Evolutionary conservation across 2,888 invertebrate genomes (phyloP), one percentile per base, ranked within the genome.

Genomic region (Tanypteryx hageni): DNA sequence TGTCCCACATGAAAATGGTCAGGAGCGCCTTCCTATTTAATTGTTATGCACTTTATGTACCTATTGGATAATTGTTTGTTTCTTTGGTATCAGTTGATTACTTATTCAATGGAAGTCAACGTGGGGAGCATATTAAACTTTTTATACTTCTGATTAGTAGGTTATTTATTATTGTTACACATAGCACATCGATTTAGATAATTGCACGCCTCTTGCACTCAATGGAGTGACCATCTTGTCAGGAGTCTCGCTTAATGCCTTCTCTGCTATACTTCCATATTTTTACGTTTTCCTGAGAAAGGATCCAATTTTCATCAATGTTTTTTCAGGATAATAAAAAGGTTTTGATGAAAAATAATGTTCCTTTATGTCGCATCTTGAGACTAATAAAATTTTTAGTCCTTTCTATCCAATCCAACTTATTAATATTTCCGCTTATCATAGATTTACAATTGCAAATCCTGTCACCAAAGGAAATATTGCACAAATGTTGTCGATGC

Each of bases 231-330:
- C 68, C 10, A 16, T 57, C 18, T n/a, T 44, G 44, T 64, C 64
- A 44, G 64, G 68, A 61, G n/a, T 18, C 64, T 13, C 64, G 31
- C 18, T 89, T 89, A 18, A 44, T 44, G 44, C 44, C 44, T 44
- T 44, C 44, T 44, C 18, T 68, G 61, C 68, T 86, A 16, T 86
- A 59, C 61, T 86, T 86, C 56, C 16, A 59, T 44, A 44, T 18
- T 64, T 61, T 89, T 31, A 64, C 44, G n/a, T 22, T 68, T 31
- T 18, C 16, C 64, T 89, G 27, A 11, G 18, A n/a, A 18, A n/a
- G 89, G 89, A 89, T 64, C 89, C 22, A n/a, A 64, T 44, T n/a
- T 64, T 44, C 89, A 68, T 89, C 89, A 11, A 44, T 89, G 44
- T 64, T 89, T 89, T 89, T 89, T 44, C 8, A 0, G 9, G 18